These are phyloP conservation scores for Plagodis dolabraria DNA, from an alignment of 2,888 invertebrate species.

Conservation along the genomic window DNA sequence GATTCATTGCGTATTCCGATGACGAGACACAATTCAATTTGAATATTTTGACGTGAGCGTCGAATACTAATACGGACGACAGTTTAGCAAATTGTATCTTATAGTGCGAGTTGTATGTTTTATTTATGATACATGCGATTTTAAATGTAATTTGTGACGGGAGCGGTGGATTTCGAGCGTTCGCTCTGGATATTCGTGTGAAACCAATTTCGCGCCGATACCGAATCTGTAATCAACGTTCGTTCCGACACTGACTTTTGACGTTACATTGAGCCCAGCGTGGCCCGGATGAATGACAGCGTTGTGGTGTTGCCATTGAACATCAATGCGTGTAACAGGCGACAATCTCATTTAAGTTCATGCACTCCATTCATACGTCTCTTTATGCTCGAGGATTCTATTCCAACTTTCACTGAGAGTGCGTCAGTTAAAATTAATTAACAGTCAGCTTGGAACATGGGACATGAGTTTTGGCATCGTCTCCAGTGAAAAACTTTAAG, in stretches of 20 bases:
- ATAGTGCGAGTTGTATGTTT: constrained; percentile 64
- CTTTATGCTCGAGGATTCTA: constrained; percentile 47
- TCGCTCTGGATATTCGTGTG: constrained; percentile 37
- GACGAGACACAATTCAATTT: constrained; percentile 73
- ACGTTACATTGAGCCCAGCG: constrained; percentile 4
- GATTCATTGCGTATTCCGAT: constrained; percentile 69
- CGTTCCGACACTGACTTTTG: constrained; percentile 10
- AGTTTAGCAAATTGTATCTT: constrained; percentile 77
- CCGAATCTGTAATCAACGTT: constrained; percentile 19
- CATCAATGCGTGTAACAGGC: constrained; percentile 17
- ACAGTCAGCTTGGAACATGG: constrained; percentile 54
- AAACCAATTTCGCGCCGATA: constrained; percentile 23
- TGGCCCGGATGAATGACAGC: constrained; percentile 23
- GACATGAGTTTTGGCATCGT: constrained; percentile 72
- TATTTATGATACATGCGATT: constrained; percentile 68
- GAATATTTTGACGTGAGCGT: constrained; percentile 73
- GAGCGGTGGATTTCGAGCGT: constrained; percentile 44
- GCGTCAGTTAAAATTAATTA: constrained; percentile 77
- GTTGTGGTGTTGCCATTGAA: constrained; percentile 12
- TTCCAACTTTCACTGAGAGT: constrained; percentile 56
- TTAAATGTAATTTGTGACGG: constrained; percentile 63
- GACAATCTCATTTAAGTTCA: constrained; percentile 57
- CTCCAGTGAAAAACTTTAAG: constrained; percentile 68
- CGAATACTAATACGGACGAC: constrained; percentile 70
- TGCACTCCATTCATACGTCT: constrained; percentile 54